A percentile compares a stretch with the other conserved stretches of the same genome.
Evolutionary conservation across 2,888 invertebrate species (phyloP).

Genomic region (Encarsia formosa): DNA sequence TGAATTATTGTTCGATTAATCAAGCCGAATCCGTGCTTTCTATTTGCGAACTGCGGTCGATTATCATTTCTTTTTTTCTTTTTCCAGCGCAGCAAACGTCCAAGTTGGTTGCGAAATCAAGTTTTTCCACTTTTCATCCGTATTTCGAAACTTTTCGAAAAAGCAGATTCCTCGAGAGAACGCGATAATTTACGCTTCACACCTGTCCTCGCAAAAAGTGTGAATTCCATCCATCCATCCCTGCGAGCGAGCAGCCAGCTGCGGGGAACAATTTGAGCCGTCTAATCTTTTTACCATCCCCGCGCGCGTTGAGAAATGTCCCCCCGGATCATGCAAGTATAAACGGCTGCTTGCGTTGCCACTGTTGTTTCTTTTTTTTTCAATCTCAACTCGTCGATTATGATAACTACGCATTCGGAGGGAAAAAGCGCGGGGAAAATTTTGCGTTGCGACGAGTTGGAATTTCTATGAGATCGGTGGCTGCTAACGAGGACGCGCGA

Average conservation of each 20-base stretch:
- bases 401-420: slow-evolving; percentile 15
- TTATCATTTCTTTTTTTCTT: too few relatives aligned
- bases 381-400: slow-evolving; percentile 21
- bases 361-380: too few relatives aligned
- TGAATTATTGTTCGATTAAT: too few relatives aligned
- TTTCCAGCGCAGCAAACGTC: too few relatives aligned
- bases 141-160: neutral
- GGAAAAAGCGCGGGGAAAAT: neutral
- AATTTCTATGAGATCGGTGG: slow-evolving; percentile 15
- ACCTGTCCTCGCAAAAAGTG: neutral
- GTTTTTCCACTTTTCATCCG: too few relatives aligned
- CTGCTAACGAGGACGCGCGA: slow-evolving; percentile 13
- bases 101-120: too few relatives aligned
- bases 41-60: too few relatives aligned
- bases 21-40: too few relatives aligned
- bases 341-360: slow-evolving; percentile 22
- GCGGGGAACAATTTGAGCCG: slow-evolving; percentile 24
- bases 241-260: too few relatives aligned
- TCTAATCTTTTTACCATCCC: slow-evolving; percentile 20
- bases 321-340: slow-evolving; percentile 21
- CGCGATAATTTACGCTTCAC: neutral
- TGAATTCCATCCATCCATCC: too few relatives aligned
- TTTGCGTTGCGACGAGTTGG: slow-evolving; percentile 1
- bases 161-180: neutral
- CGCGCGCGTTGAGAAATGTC: slow-evolving; percentile 3